Percentiles rank a stretch among this genome's conserved stretches.
These are phyloP conservation scores for Panopea generosa DNA, from an alignment of 2,888 invertebrate genomes.

Conservation along the genomic window DNA sequence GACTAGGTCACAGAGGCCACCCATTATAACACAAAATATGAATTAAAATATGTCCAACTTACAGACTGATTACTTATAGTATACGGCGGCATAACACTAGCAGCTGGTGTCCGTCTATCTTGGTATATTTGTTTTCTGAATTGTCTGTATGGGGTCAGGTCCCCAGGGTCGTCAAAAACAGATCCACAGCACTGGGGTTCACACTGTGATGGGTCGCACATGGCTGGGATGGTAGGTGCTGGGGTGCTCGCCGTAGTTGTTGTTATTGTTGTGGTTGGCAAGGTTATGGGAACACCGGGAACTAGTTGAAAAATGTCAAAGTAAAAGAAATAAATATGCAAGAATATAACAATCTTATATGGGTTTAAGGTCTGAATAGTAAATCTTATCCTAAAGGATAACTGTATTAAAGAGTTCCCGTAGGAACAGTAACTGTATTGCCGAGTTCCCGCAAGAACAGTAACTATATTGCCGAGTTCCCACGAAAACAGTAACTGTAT, in stretches of 20 bases:
- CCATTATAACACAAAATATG: too few species aligned
- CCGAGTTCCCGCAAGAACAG: too few species aligned
- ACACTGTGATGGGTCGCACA: constrained; percentile 34
- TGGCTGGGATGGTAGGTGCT: constrained; percentile 12
- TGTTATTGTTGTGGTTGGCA: background rate
- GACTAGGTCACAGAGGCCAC: too few species aligned
- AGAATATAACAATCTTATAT: background rate
- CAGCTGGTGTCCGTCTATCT: background rate
- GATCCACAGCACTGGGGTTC: constrained; percentile 22
- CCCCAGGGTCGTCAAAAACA: constrained; percentile 7
- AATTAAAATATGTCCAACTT: too few species aligned
- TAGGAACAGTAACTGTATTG: too few species aligned
- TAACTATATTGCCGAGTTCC: too few species aligned
- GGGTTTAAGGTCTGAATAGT: too few species aligned
- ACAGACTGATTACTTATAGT: too few species aligned
- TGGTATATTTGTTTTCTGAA: background rate
- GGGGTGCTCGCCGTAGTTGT: background rate
- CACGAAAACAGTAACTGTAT: too few species aligned
- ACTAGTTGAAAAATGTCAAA: background rate
- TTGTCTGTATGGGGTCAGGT: background rate
- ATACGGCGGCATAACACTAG: too few species aligned
- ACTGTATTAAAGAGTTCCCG: too few species aligned
- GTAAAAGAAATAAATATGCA: background rate
- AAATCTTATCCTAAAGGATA: too few species aligned
- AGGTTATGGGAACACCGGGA: background rate